Percentiles rank a stretch among this genome's conserved stretches.
These are phyloP conservation scores for Agapornis roseicollis DNA, from an alignment of 2,113 vertebrate species.

Conservation along the genomic window DNA sequence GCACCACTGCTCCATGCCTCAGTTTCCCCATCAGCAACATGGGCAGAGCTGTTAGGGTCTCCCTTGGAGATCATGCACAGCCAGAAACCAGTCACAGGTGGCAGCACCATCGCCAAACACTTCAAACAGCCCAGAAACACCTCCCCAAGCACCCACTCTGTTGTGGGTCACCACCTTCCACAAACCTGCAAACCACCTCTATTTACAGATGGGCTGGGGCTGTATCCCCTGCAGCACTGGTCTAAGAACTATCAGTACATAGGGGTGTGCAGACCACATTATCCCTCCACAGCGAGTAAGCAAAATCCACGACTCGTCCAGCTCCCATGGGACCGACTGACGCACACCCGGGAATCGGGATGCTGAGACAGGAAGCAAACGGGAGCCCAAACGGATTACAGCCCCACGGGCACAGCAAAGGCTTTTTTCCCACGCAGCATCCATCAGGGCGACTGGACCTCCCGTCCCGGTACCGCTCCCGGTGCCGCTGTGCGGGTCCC, in stretches of 20 bases:
- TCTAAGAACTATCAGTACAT: fast-evolving
- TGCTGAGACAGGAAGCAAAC: neutral
- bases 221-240: fast-evolving
- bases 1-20: neutral
- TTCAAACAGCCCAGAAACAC: neutral
- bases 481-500: too few species aligned
- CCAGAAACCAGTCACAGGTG: neutral
- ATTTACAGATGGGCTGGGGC: neutral
- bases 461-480: neutral
- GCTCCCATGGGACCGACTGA: fast-evolving
- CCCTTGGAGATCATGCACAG: neutral
- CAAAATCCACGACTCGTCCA: fast-evolving
- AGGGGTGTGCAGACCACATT: fast-evolving
- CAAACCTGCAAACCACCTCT: neutral
- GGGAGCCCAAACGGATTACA: fast-evolving
- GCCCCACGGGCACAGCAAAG: neutral
- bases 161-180: fast-evolving
- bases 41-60: neutral
- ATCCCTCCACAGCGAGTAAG: fast-evolving
- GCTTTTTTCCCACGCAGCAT: neutral
- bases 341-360: fast-evolving
- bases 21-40: neutral
- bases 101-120: neutral
- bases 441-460: fast-evolving
- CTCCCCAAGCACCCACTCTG: fast-evolving